A percentile compares a stretch with the other conserved stretches of the same genome.
Evolutionary conservation across 2,888 invertebrate species (phyloP).

Genomic region (Shargacucullia verbasci): DNA sequence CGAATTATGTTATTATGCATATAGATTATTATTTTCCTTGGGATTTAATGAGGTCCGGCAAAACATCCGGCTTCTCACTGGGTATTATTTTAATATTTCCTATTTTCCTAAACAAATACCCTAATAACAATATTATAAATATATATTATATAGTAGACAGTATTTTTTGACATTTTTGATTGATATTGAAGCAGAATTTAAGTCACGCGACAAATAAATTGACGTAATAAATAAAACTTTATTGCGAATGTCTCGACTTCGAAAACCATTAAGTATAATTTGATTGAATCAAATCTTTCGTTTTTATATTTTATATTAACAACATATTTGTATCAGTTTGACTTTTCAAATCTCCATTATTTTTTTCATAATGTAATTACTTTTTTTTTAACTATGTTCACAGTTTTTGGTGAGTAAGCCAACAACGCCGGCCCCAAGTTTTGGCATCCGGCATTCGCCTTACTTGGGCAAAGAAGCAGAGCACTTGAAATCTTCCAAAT

Average conservation of each 20-base stretch:
- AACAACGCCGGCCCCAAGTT: conserved; percentile 72
- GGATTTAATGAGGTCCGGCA: too few species aligned
- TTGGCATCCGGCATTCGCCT: conserved; percentile 76
- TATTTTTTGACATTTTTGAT: background rate
- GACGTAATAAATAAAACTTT: conserved; percentile 8
- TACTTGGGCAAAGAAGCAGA: conserved; percentile 68
- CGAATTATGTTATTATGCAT: background rate
- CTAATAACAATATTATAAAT: background rate
- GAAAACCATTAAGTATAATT: conserved; percentile 1
- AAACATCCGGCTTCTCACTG: too few species aligned
- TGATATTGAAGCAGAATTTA: background rate
- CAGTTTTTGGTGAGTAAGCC: conserved; percentile 73
- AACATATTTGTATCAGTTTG: background rate
- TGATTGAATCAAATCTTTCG: background rate
- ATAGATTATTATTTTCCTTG: background rate
- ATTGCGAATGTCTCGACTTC: background rate
- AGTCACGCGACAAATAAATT: conserved; percentile 1
- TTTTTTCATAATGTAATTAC: background rate
- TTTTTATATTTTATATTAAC: background rate
- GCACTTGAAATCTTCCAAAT: conserved; percentile 68
- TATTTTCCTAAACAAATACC: too few species aligned
- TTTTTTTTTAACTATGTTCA: conserved; percentile 21
- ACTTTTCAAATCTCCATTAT: too few species aligned
- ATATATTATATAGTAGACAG: background rate
- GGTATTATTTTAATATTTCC: too few species aligned